phyloP scores from a whole-genome alignment of 2,888 invertebrate species.

The Glyphotaelius pellucidus region DNA sequence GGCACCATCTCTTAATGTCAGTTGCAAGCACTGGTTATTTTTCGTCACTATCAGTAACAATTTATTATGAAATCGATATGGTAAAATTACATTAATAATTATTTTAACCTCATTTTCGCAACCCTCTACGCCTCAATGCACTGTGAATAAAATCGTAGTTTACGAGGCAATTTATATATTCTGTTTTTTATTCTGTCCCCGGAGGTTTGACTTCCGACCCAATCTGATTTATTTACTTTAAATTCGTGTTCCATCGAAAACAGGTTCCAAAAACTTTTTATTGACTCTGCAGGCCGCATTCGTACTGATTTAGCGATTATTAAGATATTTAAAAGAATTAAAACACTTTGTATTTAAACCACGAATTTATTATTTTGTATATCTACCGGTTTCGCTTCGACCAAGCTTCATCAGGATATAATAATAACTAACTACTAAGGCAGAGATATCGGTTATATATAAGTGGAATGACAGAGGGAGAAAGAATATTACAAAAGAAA shows the following conservation, averaged over 20 bases:
- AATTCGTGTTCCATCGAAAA: conserved; percentile 23
- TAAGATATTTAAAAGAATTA: no score
- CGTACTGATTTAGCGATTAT: neutral
- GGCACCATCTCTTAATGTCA: no score
- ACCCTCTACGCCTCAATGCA: neutral
- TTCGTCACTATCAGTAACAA: neutral
- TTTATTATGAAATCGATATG: neutral
- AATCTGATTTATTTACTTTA: conserved; percentile 34
- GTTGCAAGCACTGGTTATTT: no score
- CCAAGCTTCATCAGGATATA: no score
- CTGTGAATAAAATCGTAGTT: conserved; percentile 26
- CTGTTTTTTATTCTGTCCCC: conserved; percentile 24
- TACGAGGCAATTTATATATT: conserved; percentile 35
- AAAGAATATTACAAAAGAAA: no score
- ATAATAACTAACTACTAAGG: no score
- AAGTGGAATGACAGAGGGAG: no score
- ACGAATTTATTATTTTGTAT: no score
- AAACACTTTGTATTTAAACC: no score
- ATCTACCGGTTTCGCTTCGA: no score
- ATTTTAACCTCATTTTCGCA: neutral
- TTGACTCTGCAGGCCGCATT: conserved; percentile 7
- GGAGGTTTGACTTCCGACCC: conserved; percentile 33
- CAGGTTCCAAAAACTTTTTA: conserved; percentile 34
- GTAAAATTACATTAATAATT: neutral
- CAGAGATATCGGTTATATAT: no score